A percentile compares a stretch with the other conserved stretches of the same genome.
These are phyloP conservation scores for Ceyx melanurus DNA, from an alignment of 2,113 vertebrate genomes.

Conservation along the genomic window DNA sequence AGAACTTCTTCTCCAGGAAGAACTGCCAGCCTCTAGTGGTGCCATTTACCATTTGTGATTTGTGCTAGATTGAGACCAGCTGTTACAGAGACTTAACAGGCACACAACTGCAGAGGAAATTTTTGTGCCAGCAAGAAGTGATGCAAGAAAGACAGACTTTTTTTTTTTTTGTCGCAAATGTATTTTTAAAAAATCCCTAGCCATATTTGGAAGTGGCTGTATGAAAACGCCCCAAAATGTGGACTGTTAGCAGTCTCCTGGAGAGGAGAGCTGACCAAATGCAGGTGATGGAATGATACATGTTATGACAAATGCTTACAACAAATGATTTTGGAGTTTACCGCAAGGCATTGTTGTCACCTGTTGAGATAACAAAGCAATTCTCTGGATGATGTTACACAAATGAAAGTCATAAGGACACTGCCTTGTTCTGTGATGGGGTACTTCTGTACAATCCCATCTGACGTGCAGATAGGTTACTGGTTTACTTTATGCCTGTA, in stretches of 20 bases:
- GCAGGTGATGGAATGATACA: neutral
- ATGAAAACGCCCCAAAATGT: neutral
- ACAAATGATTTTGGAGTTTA: neutral
- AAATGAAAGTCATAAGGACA: neutral
- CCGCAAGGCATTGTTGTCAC: neutral
- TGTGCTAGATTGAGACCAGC: neutral
- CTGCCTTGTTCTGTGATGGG: neutral
- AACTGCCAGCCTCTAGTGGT: neutral
- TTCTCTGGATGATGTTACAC: neutral
- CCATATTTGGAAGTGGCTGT: neutral
- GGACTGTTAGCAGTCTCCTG: neutral
- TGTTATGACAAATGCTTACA: neutral
- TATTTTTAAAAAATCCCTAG: neutral
- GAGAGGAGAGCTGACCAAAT: neutral
- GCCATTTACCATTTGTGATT: neutral
- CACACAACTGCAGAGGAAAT: neutral
- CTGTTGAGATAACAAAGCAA: neutral
- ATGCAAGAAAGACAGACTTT: neutral
- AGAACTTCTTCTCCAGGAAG: neutral
- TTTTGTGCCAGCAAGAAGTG: rapidly evolving
- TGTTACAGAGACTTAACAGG: neutral
- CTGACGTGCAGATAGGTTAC: neutral
- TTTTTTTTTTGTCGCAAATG: neutral
- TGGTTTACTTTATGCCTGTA: neutral
- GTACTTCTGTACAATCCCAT: neutral